phyloP scores from a whole-genome alignment of 2,797 vertebrate species.

The Spinus olivaceus region DNA sequence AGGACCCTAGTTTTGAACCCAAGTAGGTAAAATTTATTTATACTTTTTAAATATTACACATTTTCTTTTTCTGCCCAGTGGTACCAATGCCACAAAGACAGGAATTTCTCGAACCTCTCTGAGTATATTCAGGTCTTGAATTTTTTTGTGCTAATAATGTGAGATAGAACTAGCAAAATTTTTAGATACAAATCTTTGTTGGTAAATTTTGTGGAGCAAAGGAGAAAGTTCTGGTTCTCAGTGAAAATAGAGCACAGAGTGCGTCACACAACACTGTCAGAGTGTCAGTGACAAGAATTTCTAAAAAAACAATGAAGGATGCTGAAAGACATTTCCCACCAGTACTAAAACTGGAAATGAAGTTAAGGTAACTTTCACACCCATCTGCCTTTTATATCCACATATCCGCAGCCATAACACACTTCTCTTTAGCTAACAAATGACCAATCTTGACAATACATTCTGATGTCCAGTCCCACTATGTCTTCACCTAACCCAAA shows the following conservation, averaged over 20 bases:
- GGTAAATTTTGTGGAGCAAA: background rate
- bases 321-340: background rate
- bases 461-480: background rate
- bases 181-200: background rate
- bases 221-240: background rate
- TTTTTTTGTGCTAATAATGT: background rate
- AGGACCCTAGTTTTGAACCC: background rate
- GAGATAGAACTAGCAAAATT: background rate
- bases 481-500: background rate
- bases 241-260: background rate
- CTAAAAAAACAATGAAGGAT: background rate
- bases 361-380: background rate
- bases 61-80: background rate
- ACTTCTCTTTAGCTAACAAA: background rate
- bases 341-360: background rate
- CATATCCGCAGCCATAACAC: background rate
- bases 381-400: background rate
- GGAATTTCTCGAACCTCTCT: background rate
- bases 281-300: background rate
- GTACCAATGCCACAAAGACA: background rate
- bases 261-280: background rate
- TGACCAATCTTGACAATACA: background rate
- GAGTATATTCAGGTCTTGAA: background rate
- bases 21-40: background rate
- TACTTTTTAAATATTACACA: fast-evolving